Evolutionary conservation across 2,797 vertebrate genomes (phyloP), one percentile per base, ranked within the genome.

Genomic region (Hephaestus fuliginosus): DNA sequence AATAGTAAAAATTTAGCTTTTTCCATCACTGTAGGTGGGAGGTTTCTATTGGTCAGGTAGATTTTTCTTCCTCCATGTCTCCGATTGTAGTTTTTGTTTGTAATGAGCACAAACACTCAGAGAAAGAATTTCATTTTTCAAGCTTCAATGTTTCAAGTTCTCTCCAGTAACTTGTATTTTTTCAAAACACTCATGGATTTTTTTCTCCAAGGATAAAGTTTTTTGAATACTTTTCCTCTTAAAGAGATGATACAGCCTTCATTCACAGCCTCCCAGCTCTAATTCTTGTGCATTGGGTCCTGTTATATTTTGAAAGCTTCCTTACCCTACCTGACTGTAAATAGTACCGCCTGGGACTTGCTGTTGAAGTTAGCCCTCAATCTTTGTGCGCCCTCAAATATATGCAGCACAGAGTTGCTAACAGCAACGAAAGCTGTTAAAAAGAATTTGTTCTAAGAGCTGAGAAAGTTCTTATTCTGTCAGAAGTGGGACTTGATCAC

Each of bases 151-250:
- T 76, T 74, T 89, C 55, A 76, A 43, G 20, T 33, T 49, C 44
- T 80, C 20, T 53, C 15, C 22, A 74, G 48, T 60, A 72, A 82
- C 72, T 78, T 52, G 0, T 64, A 18, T 55, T 62, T 57, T 36
- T 49, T 53, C 22, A 2, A 46, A 82, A 57, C 57, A 77, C 56
- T 73, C 65, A 48, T 56, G 75, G 57, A 85, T 53, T 84, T 76
- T 83, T 84, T 74, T 64, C 83, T 90, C 52, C 44, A 36, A 81
- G 83, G 82, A 89, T 90, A 78, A 74, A 63, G 66, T 81, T 65
- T 87, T 82, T 77, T 81, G 63, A 88, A 85, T 75, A 69, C 53
- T 57, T 88, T 78, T 61, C 48, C 25, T 69, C 68, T 63, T 75
- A 70, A 80, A 72, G 66, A 81, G 73, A 86, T 81, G 82, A 86